phyloP scores from a whole-genome alignment of 2,888 invertebrate genomes.

The Yponomeuta malinellus region DNA sequence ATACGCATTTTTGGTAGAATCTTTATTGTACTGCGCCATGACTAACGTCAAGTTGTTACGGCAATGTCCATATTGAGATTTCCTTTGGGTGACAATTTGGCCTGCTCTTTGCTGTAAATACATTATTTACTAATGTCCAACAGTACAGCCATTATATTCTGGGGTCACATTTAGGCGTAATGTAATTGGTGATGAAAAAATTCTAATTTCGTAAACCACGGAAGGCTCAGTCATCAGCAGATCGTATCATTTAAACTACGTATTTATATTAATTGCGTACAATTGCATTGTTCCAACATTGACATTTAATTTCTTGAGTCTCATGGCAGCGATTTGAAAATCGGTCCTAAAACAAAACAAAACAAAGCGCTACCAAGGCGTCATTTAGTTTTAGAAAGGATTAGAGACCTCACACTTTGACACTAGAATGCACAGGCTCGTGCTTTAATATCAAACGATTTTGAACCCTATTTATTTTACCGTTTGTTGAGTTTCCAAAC shows the following conservation, averaged over 20 bases:
- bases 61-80: constrained; percentile 34
- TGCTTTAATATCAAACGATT: constrained; percentile 19
- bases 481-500: neutral
- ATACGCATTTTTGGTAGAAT: neutral
- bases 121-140: constrained; percentile 36
- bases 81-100: constrained; percentile 31
- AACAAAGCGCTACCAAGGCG: constrained; percentile 18
- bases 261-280: constrained; percentile 53
- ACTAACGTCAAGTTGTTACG: constrained; percentile 12
- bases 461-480: constrained; percentile 22
- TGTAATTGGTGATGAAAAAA: constrained; percentile 63
- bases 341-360: neutral
- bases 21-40: neutral
- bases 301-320: constrained; percentile 60
- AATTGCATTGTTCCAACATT: constrained; percentile 44
- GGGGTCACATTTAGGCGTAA: constrained; percentile 49
- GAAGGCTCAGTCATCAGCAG: constrained; percentile 43
- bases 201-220: constrained; percentile 57
- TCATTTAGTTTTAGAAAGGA: constrained; percentile 29
- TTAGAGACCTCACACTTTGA: constrained; percentile 55
- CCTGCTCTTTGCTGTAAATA: constrained; percentile 16
- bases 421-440: constrained; percentile 34
- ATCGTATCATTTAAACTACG: constrained; percentile 63
- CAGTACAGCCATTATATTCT: constrained; percentile 46
- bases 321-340: constrained; percentile 23